Evolutionary conservation across 2,113 vertebrate genomes (phyloP).

Genomic region (Pomatorhinus ruficollis): DNA sequence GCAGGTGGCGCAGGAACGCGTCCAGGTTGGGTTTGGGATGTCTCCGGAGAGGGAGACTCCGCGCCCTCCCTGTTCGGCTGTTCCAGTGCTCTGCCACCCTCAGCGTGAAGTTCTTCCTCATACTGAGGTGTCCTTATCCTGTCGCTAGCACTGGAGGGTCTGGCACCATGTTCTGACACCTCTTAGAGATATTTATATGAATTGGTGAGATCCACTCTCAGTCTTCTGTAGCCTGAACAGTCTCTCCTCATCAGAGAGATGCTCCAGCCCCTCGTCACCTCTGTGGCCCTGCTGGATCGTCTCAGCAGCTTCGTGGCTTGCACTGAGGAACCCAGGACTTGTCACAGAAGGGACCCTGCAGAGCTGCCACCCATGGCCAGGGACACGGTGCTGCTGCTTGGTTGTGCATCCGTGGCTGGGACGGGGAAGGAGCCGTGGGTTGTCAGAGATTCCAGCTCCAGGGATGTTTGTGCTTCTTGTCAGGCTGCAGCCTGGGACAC

Average conservation of each 20-base stretch:
- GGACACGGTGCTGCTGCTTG: neutral
- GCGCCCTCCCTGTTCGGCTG: fast-evolving
- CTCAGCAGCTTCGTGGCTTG: neutral
- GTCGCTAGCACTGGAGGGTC: neutral
- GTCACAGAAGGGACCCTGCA: no score
- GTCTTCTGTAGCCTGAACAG: neutral
- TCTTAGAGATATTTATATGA: neutral
- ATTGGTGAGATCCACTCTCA: neutral
- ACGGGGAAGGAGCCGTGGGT: fast-evolving
- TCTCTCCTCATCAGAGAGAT: neutral
- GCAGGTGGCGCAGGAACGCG: neutral
- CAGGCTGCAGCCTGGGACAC: neutral
- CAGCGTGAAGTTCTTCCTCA: fast-evolving
- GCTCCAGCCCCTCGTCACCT: neutral
- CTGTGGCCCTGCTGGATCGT: neutral
- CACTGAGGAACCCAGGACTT: fast-evolving
- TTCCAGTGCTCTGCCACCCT: neutral
- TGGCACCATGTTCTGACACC: neutral
- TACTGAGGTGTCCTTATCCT: neutral
- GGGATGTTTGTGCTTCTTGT: fast-evolving
- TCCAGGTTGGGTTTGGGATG: neutral
- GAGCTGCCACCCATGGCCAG: fast-evolving
- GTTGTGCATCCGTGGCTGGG: fast-evolving
- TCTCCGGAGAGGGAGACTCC: neutral
- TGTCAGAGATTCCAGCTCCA: neutral